Evolutionary conservation across 2,888 invertebrate species (phyloP).

Genomic region (Himalopsyche kuldschensis): DNA sequence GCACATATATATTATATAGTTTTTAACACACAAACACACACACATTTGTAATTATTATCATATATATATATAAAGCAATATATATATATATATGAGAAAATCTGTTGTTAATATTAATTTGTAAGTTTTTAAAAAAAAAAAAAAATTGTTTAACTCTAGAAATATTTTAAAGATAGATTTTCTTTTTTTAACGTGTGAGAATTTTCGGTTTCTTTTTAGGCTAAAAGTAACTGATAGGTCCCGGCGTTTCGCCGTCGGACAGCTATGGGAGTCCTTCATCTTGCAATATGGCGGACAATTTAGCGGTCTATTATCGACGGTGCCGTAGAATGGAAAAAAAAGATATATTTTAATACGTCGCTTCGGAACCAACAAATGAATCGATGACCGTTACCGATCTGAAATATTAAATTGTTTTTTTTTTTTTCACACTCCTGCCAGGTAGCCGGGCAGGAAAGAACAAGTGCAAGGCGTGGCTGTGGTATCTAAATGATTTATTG

Average conservation of each 20-base stretch:
- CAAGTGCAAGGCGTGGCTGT: no score
- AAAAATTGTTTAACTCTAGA: not conserved
- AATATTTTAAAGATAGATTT: not conserved
- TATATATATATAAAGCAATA: not conserved
- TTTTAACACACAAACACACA: not conserved
- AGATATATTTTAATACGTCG: not conserved
- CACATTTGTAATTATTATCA: not conserved
- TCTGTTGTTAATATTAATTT: not conserved
- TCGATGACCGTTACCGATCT: not conserved
- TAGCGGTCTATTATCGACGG: not conserved
- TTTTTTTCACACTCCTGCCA: no score
- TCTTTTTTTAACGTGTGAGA: not conserved
- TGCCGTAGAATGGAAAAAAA: not conserved
- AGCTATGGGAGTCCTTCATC: not conserved
- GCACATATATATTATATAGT: not conserved
- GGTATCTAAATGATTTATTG: no score
- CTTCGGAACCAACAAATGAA: not conserved
- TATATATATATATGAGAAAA: not conserved
- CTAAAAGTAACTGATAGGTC: not conserved
- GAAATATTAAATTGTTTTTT: no score
- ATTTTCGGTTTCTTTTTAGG: not conserved
- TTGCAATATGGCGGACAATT: not conserved
- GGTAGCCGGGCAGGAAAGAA: no score
- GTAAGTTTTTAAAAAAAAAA: not conserved
- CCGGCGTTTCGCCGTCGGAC: not conserved